A percentile compares a stretch with the other conserved stretches of the same genome.
Evolutionary conservation across 1,140 invertebrate species (phyloP).

Genomic region (Drosophila guanche): DNA sequence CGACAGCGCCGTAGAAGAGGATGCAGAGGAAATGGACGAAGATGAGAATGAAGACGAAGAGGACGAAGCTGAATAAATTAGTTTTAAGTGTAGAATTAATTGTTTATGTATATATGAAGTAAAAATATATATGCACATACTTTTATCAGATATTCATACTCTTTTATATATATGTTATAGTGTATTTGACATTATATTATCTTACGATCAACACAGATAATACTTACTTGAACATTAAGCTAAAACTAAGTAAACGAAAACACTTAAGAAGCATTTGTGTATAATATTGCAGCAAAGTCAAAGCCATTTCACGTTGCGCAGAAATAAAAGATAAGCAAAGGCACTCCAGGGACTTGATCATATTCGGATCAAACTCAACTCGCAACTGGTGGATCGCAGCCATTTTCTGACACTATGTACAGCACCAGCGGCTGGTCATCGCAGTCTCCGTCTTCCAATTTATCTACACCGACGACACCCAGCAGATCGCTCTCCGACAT

Average conservation of each 20-base stretch:
- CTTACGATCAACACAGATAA: constrained; percentile 51
- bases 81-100: constrained; percentile 39
- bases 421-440: constrained; percentile 35
- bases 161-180: constrained; percentile 17
- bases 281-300: constrained; percentile 36
- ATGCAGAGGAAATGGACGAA: constrained; percentile 53
- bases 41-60: constrained; percentile 41
- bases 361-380: neutral
- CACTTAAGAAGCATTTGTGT: constrained; percentile 47
- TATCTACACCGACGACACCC: no score
- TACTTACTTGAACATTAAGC: constrained; percentile 44
- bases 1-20: constrained; percentile 73
- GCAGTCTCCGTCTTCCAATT: constrained; percentile 19
- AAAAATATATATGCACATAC: constrained; percentile 19
- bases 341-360: constrained; percentile 22
- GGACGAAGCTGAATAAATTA: constrained; percentile 45
- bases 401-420: constrained; percentile 39
- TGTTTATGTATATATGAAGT: constrained; percentile 44
- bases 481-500: constrained; percentile 23
- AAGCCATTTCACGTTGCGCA: constrained; percentile 29
- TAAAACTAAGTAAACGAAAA: constrained; percentile 43
- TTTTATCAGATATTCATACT: no score
- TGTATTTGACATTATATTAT: constrained; percentile 42
- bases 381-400: neutral
- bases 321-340: constrained; percentile 13